Conservation (phyloP, 2,113 vertebrate genomes). For the Cardinalis cardinalis region DNA sequence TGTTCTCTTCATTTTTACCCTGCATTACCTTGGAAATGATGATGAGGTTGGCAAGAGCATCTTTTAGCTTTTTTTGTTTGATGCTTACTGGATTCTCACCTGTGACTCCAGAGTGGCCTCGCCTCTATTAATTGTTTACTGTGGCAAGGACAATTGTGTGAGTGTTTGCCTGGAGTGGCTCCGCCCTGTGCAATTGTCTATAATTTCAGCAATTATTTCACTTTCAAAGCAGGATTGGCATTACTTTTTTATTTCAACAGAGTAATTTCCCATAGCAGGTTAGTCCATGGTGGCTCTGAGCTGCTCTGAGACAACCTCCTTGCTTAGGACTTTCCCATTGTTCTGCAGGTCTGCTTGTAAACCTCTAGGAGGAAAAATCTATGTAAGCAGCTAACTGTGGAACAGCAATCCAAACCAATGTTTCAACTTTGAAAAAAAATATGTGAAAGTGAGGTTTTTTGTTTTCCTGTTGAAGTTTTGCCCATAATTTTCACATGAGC, state of each 20-base stretch:
- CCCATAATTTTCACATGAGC: background rate
- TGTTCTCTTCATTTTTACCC: background rate
- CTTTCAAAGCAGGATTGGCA: background rate
- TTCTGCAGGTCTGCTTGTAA: background rate
- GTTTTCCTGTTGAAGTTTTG: background rate
- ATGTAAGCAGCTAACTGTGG: background rate
- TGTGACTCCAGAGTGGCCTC: background rate
- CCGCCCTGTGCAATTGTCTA: background rate
- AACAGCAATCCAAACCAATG: background rate
- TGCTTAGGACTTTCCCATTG: background rate
- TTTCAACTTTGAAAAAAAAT: background rate
- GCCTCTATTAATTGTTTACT: background rate
- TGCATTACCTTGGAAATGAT: background rate
- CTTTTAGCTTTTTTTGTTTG: background rate
- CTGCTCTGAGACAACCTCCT: background rate
- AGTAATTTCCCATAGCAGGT: background rate
- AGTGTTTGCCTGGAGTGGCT: background rate
- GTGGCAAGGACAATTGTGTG: background rate
- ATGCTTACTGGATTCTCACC: background rate
- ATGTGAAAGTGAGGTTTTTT: background rate
- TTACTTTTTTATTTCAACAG: background rate
- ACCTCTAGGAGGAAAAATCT: background rate
- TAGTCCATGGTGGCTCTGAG: background rate
- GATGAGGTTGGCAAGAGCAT: background rate
- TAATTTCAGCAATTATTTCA: conserved; percentile 8